These are phyloP conservation scores for Plecotus auritus DNA, from an alignment of 2,113 vertebrate species.

Conservation along the genomic window DNA sequence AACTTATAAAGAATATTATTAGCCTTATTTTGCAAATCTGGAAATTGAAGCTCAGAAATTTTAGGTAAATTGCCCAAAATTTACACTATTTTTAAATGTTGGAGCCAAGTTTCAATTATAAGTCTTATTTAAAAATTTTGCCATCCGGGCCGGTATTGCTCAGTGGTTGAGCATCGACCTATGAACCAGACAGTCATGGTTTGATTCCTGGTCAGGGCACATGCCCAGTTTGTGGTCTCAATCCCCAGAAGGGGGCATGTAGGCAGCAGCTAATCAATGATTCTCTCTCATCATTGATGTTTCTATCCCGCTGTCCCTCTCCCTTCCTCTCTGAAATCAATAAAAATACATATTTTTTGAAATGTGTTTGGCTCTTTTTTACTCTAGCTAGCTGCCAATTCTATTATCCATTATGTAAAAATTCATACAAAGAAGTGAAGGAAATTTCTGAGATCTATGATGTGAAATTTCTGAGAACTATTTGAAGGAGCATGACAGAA, in stretches of 20 bases:
- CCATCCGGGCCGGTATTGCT: not conserved
- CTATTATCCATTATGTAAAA: not conserved
- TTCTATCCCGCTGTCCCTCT: not conserved
- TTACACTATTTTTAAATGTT: not conserved
- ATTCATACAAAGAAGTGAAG: not conserved
- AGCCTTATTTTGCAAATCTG: not conserved
- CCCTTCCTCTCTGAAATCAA: not conserved
- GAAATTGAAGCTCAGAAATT: not conserved
- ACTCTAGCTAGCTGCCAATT: not conserved
- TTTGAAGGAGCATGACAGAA: not conserved
- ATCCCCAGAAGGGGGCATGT: too few species aligned
- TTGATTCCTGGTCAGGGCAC: too few species aligned
- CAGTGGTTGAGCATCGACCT: not conserved
- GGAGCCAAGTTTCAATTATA: not conserved
- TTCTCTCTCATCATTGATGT: not conserved
- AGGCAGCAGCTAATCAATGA: too few species aligned
- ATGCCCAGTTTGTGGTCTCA: too few species aligned
- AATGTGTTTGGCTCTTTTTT: not conserved
- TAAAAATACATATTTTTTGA: too few species aligned
- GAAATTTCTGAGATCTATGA: not conserved
- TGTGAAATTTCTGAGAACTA: not conserved
- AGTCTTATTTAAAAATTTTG: not conserved
- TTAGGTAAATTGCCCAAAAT: not conserved
- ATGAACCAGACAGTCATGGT: too few species aligned
- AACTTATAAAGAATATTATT: not conserved